Evolutionary conservation across 2,113 vertebrate species (phyloP).

Genomic region (Axis porcinus): DNA sequence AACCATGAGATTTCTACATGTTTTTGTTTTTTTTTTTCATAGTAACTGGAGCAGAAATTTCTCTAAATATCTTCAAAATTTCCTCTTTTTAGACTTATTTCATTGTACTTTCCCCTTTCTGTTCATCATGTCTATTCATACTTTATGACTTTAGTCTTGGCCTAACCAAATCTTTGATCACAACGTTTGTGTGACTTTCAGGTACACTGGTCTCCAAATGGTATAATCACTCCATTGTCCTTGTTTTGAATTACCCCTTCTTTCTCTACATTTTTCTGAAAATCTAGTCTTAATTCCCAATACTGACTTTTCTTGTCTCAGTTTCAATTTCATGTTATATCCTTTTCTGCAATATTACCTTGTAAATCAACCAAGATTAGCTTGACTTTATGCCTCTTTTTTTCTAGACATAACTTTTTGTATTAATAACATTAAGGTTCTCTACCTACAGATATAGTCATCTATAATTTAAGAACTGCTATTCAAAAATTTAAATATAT

Average conservation of each 20-base stretch:
- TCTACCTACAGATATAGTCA: not conserved
- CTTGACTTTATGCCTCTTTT: constrained; percentile 1
- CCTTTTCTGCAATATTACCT: not conserved
- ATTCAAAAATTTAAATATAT: not conserved
- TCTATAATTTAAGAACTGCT: not conserved
- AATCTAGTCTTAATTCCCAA: not conserved
- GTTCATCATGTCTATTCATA: not conserved
- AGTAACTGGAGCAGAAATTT: not conserved
- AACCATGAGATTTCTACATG: not conserved
- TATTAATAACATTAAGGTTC: not conserved
- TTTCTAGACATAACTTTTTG: not conserved
- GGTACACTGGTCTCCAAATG: not conserved
- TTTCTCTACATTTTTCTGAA: constrained; percentile 17
- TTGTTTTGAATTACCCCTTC: not conserved
- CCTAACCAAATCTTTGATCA: not conserved
- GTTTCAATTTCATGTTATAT: not conserved
- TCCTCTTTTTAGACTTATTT: not conserved
- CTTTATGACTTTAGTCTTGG: not conserved
- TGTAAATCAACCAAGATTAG: constrained; percentile 11
- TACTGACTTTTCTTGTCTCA: not conserved
- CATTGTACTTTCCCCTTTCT: not conserved
- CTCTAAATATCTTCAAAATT: not conserved
- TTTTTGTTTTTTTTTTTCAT: not conserved
- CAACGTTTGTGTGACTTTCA: not conserved
- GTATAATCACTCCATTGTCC: not conserved